Evolutionary conservation across 2,113 vertebrate species (phyloP).

Genomic region (Clarias macrocephalus): DNA sequence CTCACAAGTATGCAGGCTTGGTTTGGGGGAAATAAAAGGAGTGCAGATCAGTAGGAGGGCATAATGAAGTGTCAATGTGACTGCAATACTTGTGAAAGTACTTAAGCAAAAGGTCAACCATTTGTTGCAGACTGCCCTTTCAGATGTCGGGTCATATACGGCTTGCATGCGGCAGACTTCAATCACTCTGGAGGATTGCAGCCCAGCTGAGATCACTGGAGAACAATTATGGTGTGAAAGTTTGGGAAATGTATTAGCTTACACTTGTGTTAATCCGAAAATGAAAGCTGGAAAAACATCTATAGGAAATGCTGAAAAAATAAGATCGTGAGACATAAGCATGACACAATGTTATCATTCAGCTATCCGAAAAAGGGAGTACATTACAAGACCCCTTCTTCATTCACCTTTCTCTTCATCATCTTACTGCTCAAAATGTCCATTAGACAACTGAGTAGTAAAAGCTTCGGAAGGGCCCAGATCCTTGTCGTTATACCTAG

Average conservation of each 20-base stretch:
- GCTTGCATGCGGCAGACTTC: constrained; percentile 2
- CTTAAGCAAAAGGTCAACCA: constrained; percentile 33
- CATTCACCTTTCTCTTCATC: not conserved
- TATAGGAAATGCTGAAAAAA: not conserved
- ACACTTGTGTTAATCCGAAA: not conserved
- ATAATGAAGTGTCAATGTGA: constrained; percentile 25
- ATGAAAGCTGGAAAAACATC: not conserved
- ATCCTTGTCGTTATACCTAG: constrained; percentile 25
- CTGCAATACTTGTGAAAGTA: constrained; percentile 53
- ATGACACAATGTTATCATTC: not conserved
- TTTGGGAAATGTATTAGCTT: not conserved
- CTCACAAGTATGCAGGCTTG: constrained; percentile 17
- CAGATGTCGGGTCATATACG: constrained; percentile 17
- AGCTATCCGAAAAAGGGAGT: not conserved
- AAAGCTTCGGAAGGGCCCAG: not conserved
- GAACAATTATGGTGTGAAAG: not conserved
- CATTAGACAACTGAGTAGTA: not conserved
- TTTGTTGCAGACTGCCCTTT: constrained; percentile 49
- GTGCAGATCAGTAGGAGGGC: constrained; percentile 41
- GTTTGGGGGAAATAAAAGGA: constrained; percentile 29
- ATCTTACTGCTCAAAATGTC: not conserved
- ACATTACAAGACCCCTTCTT: not conserved
- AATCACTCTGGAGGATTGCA: constrained; percentile 7
- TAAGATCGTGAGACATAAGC: not conserved
- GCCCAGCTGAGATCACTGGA: constrained; percentile 5